phyloP scores from a whole-genome alignment of 2,797 vertebrate genomes.

The Sebastes aleutianus region DNA sequence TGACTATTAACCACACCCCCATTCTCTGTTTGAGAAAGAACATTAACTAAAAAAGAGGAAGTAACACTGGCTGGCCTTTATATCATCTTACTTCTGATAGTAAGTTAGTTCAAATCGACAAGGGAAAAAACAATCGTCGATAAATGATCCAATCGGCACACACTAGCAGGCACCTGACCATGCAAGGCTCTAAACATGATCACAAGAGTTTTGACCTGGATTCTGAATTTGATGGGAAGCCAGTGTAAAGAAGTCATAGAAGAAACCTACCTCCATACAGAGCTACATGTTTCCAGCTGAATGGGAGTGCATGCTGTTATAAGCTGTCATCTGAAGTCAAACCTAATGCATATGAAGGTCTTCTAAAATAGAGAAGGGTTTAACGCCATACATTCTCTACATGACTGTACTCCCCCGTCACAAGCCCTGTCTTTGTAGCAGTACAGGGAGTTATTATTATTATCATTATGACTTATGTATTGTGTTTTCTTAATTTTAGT shows the following conservation, averaged over 20 bases:
- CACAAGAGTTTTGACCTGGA: not conserved
- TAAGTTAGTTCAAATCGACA: not conserved
- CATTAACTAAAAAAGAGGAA: no score
- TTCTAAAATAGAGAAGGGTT: slow-evolving; percentile 64
- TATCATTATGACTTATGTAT: not conserved
- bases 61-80: not conserved
- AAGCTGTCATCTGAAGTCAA: slow-evolving; percentile 52
- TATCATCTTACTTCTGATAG: not conserved
- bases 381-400: slow-evolving; percentile 40
- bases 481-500: not conserved
- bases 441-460: not conserved
- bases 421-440: not conserved
- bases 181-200: not conserved
- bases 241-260: not conserved
- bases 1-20: no score
- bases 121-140: no score
- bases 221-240: not conserved
- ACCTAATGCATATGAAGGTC: slow-evolving; percentile 57
- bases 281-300: not conserved
- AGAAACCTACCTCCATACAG: not conserved
- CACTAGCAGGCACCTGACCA: not conserved
- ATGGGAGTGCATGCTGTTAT: slow-evolving; percentile 10
- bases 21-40: no score
- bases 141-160: no score
- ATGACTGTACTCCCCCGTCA: slow-evolving; percentile 11